Conservation (phyloP, 2,113 vertebrate species). For the Pterocles orientalis region DNA sequence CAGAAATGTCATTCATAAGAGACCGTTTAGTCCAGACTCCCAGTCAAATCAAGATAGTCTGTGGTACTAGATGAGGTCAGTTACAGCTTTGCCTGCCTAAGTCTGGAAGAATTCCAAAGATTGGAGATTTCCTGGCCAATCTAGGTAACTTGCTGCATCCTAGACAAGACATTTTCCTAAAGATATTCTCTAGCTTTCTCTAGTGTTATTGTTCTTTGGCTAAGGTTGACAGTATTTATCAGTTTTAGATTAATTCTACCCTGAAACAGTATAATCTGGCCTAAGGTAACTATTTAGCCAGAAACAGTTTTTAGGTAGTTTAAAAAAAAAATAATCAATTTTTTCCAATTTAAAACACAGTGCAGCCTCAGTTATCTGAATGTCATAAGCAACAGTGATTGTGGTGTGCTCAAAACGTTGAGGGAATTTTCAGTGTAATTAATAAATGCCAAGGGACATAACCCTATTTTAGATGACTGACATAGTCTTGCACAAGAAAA, state of each 20-base stretch:
- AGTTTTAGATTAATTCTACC: not conserved
- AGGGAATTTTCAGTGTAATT: slow-evolving; percentile 28
- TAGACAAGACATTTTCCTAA: not conserved
- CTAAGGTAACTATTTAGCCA: not conserved
- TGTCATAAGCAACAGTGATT: not conserved
- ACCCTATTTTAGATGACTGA: slow-evolving; percentile 38
- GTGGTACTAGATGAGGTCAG: not conserved
- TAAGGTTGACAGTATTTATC: not conserved
- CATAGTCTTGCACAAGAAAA: not conserved
- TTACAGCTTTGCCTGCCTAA: not conserved
- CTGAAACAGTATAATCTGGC: not conserved
- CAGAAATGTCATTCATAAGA: not conserved
- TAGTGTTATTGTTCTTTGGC: not conserved
- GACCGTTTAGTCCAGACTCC: not conserved
- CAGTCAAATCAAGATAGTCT: not conserved
- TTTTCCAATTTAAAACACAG: not conserved
- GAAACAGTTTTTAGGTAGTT: not conserved
- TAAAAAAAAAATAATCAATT: not conserved
- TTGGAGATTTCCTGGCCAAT: not conserved
- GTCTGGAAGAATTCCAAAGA: not conserved
- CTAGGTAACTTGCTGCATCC: not conserved
- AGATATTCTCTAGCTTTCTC: not conserved
- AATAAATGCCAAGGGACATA: slow-evolving; percentile 38
- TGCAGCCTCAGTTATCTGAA: not conserved
- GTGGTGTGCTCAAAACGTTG: not conserved